Evolutionary conservation across 2,113 vertebrate genomes (phyloP), one percentile per base, ranked within the genome.

Genomic region (Cryptotis parvus): DNA sequence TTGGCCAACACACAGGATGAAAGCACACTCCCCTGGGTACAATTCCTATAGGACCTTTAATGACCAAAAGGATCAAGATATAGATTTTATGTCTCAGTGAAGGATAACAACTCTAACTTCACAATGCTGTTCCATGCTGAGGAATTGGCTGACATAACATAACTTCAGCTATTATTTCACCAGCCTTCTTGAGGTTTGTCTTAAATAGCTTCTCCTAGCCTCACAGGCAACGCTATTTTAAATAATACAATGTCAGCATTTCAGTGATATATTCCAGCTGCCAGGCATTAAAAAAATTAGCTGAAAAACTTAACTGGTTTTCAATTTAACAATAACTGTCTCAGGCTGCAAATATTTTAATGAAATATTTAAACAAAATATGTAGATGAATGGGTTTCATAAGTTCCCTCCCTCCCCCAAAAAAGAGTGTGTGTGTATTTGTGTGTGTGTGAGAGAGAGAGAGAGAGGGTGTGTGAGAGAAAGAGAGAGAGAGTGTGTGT

Each of bases 11-110:
- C 70, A 82, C 24, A 65, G 69, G 74, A 72, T 92, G 26, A 87
- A 77, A 45, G 37, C 24, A 49, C 27, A 72, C 4, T n/a, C 41
- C 24, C 66, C 20, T 35, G 66, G 72, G 83, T 55, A 77, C 37
- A 45, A 68, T 80, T 95, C 82, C 94, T 87, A 80, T 16, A 86
- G 89, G 66, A 88, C 41, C 43, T 83, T 73, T 95, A 95, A 92
- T 81, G 84, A 77, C 84, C 43, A 52, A 87, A 87, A 91, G 86
- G 80, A 94, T 90, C 70, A 88, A 88, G 58, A 52, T 91, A 97
- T 94, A 80, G 94, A 97, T 96, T 96, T 96, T 94, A 93, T 68
- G 88, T 96, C 96, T 94, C 69, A 43, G 45, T 96, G 93, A 96
- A 94, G 86, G 94, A 96, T 96, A 95, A 94, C 86, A 76, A 55